Evolutionary conservation across 2,888 invertebrate species (phyloP), one percentile per base, ranked within the genome.

Genomic region (Amphipoea lucens): DNA sequence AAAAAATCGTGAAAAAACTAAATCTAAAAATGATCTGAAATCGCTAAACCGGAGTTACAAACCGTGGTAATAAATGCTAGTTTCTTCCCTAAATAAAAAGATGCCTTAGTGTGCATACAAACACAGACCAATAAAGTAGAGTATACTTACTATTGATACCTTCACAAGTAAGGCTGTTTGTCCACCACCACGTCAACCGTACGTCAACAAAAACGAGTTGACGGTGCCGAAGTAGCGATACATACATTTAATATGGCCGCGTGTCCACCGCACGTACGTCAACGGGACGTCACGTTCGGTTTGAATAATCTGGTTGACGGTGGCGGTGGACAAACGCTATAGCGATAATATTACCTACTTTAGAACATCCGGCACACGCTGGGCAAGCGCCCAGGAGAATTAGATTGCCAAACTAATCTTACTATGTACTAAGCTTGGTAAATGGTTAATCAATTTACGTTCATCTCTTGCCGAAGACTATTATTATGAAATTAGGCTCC

Each of bases 391-490:
- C 57, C 65, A 57, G 29, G 23, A 57, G 65, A 57, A 81, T 65
- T 65, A 48, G 23, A 73, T 73, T 48, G 4, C 63, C 63, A 63
- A 81, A 54, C 63, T 65, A 45, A 57, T 65, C 36, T 48, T 9
- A 36, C n/a, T 62, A 57, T 51, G 4, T 40, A n/a, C 45, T 63
- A 54, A 54, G n/a, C 40, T 71, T 57, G n/a, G 45, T 81, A 0
- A 79, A 79, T 57, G 74, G 54, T 73, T 82, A 48, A 65, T 79
- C 74, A 81, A 79, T 82, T 42, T 6, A 66, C 40, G 65, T 42
- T 82, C 57, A 66, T 29, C 82, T 60, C 57, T 51, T 51, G 23
- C 6, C 14, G 20, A 73, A 40, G 6, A 36, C 42, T 20, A 60
- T 82, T 79, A 66, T 60, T 60, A 60, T 11, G 4, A 36, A 62